These are phyloP conservation scores for Patella ulyssiponensis DNA, from an alignment of 2,888 invertebrate species.

Conservation along the genomic window DNA sequence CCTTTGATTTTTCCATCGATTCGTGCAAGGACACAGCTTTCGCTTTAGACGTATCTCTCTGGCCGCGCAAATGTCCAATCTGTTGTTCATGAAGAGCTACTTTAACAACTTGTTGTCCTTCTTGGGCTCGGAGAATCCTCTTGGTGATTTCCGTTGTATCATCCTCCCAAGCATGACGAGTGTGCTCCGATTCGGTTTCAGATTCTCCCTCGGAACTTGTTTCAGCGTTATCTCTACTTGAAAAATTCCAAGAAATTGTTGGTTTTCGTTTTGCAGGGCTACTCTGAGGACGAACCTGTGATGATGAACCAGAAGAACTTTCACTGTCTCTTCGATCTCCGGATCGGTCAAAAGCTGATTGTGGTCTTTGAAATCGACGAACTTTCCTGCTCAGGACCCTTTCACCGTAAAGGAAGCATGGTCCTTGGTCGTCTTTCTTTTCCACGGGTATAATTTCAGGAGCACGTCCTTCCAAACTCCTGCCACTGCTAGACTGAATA, in stretches of 20 bases:
- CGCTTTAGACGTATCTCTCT: neutral
- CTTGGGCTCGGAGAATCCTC: constrained; percentile 51
- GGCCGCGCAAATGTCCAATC: neutral
- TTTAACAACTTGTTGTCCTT: constrained; percentile 8
- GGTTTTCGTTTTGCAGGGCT: constrained; percentile 43
- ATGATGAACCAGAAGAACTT: constrained; percentile 24
- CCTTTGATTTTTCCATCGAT: neutral
- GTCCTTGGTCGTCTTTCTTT: constrained; percentile 39
- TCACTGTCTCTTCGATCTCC: constrained; percentile 40
- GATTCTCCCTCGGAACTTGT: neutral
- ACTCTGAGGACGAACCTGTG: constrained; percentile 48
- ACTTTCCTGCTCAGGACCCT: constrained; percentile 59
- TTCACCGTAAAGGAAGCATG: constrained; percentile 66
- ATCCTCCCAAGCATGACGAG: constrained; percentile 48
- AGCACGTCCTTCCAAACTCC: constrained; percentile 60
- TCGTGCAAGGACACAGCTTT: neutral
- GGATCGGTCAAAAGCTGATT: constrained; percentile 46
- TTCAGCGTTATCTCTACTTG: constrained; percentile 10
- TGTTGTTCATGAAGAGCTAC: neutral
- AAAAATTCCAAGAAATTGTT: constrained; percentile 12
- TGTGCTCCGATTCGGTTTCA: neutral
- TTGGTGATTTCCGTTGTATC: constrained; percentile 55
- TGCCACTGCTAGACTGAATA: constrained; percentile 65
- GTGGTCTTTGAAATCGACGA: constrained; percentile 50
- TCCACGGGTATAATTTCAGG: constrained; percentile 43